These are phyloP conservation scores for Chaetoderma sp. DNA, from an alignment of 2,888 invertebrate species.

Conservation along the genomic window DNA sequence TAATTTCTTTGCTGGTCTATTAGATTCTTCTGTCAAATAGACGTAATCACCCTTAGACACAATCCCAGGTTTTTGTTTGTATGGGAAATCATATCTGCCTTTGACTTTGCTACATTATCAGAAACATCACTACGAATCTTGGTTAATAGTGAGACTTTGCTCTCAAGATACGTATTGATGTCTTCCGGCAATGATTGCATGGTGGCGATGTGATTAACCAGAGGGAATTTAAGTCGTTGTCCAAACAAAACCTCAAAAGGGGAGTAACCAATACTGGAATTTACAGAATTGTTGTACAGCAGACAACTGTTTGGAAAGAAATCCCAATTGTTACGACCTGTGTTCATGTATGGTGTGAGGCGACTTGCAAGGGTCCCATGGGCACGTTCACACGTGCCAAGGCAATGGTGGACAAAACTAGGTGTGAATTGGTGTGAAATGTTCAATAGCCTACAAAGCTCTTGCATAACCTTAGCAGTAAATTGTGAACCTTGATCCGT, in stretches of 20 bases:
- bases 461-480: no score
- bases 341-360: not conserved
- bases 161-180: not conserved
- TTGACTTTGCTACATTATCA: not conserved
- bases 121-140: not conserved
- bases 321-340: not conserved
- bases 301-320: not conserved
- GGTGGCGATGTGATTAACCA: not conserved
- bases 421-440: no score
- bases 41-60: constrained; percentile 33
- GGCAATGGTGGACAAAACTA: constrained; percentile 1
- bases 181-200: not conserved
- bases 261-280: not conserved
- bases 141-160: not conserved
- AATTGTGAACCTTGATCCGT: constrained; percentile 5
- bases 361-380: not conserved
- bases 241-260: constrained; percentile 16
- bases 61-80: constrained; percentile 14
- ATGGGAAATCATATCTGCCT: constrained; percentile 8
- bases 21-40: constrained; percentile 26
- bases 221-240: not conserved
- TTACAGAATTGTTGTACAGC: not conserved
- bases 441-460: no score
- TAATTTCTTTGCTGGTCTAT: constrained; percentile 30
- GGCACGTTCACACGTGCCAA: not conserved